These are phyloP conservation scores for Sabellastarte sp. DNA, from an alignment of 2,888 invertebrate genomes.

Conservation along the genomic window DNA sequence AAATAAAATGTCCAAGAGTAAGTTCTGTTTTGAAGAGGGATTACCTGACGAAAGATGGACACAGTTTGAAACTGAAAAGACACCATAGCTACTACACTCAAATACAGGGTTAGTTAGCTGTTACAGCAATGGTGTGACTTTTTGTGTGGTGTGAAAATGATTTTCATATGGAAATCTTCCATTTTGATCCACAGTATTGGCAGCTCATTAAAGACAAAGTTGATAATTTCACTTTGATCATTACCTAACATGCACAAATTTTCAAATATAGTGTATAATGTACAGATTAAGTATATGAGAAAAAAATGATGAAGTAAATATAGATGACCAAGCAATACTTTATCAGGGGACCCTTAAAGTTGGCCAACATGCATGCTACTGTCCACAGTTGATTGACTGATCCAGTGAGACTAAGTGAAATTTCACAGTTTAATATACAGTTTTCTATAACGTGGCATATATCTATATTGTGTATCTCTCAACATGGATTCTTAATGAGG, in stretches of 20 bases:
- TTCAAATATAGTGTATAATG: too few species aligned
- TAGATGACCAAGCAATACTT: slow-evolving; percentile 1
- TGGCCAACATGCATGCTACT: slow-evolving; percentile 6
- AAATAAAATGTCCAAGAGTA: too few species aligned
- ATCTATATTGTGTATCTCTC: too few species aligned
- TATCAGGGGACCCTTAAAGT: slow-evolving; percentile 1
- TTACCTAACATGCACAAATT: neutral
- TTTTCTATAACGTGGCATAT: slow-evolving; percentile 16
- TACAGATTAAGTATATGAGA: neutral
- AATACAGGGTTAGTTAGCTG: too few species aligned
- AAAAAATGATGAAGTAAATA: neutral
- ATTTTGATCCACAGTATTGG: too few species aligned
- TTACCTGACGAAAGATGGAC: too few species aligned
- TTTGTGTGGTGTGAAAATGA: too few species aligned
- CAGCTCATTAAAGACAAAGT: too few species aligned
- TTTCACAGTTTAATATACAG: slow-evolving; percentile 10
- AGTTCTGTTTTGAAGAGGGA: too few species aligned
- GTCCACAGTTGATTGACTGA: slow-evolving; percentile 16
- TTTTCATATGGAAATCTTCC: too few species aligned
- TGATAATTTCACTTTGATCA: neutral
- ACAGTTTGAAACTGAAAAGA: neutral
- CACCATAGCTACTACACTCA: too few species aligned
- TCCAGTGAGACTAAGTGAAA: slow-evolving; percentile 7
- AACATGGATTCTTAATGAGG: slow-evolving; percentile 19
- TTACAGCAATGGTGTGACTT: too few species aligned